phyloP scores from a whole-genome alignment of 2,113 vertebrate genomes.

The Mandrillus leucophaeus region DNA sequence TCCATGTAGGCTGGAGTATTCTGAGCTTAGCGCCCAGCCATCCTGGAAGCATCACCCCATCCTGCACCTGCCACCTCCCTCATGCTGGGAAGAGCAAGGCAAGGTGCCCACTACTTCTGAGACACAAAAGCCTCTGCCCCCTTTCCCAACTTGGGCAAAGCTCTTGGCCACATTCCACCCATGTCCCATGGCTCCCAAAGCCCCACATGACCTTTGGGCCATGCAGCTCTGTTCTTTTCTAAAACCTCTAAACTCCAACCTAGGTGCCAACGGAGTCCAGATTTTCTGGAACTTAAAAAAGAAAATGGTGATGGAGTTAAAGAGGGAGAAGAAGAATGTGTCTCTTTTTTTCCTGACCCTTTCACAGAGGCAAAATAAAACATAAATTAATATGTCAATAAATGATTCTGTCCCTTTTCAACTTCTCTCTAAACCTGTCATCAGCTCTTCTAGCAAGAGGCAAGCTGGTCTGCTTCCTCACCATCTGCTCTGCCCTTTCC shows the following conservation, averaged over 20 bases:
- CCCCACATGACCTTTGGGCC: background rate
- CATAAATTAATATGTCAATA: no score
- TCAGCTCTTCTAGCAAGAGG: background rate
- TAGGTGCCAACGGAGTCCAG: background rate
- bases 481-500: background rate
- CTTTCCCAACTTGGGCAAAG: background rate
- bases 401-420: background rate
- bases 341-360: background rate
- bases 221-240: background rate
- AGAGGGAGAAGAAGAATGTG: background rate
- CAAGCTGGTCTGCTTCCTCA: background rate
- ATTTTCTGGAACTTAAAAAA: no score
- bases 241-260: background rate
- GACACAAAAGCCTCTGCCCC: background rate
- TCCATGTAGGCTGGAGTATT: no score
- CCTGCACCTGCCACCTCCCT: background rate
- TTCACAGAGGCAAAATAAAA: background rate
- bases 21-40: background rate
- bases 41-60: accelerated
- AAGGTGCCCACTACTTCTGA: background rate
- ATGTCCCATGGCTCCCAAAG: background rate
- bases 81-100: no score
- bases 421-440: background rate
- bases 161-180: background rate
- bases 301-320: background rate